Conservation (phyloP, 2,113 vertebrate genomes). For the Pseudorhombus dupliciocellatus region DNA sequence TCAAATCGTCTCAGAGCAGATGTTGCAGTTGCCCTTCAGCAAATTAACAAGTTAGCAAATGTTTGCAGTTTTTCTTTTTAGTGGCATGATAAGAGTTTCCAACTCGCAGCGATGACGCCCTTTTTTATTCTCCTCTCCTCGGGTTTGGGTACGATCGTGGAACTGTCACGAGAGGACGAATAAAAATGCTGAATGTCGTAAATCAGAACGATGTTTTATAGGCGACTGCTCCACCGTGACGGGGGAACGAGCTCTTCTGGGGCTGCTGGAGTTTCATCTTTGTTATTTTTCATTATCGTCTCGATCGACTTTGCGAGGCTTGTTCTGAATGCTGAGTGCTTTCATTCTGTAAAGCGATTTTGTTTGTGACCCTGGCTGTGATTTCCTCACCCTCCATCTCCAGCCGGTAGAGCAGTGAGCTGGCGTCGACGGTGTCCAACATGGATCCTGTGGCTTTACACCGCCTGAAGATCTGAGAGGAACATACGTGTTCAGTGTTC, state of each 20-base stretch:
- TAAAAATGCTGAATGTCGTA: too few species aligned
- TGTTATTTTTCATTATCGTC: background rate
- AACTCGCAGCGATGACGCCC: background rate
- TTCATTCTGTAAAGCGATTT: background rate
- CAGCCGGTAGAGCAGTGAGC: constrained; percentile 91
- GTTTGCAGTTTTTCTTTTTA: background rate
- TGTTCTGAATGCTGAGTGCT: background rate
- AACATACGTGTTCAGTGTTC: constrained; percentile 2
- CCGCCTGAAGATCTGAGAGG: constrained; percentile 81
- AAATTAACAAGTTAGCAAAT: constrained; percentile 14
- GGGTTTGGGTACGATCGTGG: too few species aligned
- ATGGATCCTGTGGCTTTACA: constrained; percentile 80
- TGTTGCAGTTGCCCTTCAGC: background rate
- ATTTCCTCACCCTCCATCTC: constrained; percentile 89
- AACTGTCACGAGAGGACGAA: too few species aligned
- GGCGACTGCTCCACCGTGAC: too few species aligned
- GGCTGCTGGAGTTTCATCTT: too few species aligned
- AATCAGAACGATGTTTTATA: too few species aligned
- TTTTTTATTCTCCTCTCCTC: too few species aligned
- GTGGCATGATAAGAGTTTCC: background rate
- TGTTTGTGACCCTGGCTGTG: background rate
- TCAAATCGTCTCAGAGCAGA: constrained; percentile 22
- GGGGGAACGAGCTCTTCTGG: background rate
- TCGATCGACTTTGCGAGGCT: background rate
- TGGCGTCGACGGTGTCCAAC: constrained; percentile 88